phyloP scores from a whole-genome alignment of 1,140 invertebrate genomes.

The Rhopalosiphum maidis region DNA sequence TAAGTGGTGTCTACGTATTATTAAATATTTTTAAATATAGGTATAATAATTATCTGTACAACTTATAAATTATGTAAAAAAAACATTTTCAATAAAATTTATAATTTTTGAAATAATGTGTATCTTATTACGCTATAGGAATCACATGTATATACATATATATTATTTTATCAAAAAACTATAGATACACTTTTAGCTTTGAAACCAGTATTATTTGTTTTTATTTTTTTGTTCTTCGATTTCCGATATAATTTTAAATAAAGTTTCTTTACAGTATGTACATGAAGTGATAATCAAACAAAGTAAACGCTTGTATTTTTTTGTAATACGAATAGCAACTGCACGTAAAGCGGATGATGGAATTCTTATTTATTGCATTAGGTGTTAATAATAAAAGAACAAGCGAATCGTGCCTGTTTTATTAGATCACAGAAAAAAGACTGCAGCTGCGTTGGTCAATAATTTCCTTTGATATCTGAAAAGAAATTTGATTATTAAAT shows the following conservation, averaged over 20 bases:
- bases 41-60: no score
- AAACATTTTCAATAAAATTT: no score
- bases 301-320: background rate
- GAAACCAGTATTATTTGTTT: background rate
- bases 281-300: background rate
- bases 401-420: background rate
- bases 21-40: no score
- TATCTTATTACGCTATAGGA: background rate
- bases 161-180: background rate
- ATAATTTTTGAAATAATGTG: no score
- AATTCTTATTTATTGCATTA: background rate
- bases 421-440: background rate
- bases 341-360: background rate
- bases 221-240: background rate
- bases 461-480: background rate
- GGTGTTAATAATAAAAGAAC: background rate
- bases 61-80: no score
- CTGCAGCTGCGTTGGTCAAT: background rate
- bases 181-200: background rate
- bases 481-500: background rate
- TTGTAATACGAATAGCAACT: background rate
- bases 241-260: background rate
- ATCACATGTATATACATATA: background rate
- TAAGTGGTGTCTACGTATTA: no score
- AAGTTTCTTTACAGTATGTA: background rate